Base-by-base conservation (phyloP, 1,140 invertebrate genomes). In the Papilio glaucus region DNA sequence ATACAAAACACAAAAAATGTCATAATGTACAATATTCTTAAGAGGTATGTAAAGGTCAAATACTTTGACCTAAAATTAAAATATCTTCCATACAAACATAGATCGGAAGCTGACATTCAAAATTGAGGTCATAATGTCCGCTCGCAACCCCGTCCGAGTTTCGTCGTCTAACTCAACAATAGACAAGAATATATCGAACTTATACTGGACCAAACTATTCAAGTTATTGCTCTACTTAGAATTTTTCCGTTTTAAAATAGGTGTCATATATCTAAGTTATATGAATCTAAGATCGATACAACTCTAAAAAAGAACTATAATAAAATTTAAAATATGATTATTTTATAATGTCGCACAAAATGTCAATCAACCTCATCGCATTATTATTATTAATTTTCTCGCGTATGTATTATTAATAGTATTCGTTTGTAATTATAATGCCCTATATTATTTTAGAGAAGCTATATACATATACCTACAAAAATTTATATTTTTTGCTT, bases 41-140 rank as follows among this genome's bases (percentile, higher is more conserved):
- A 26, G 24, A 26, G 4, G 12, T 57, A 53, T 9, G 1, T 26
- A 57, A 57, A 57, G 67, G 65, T 63, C 57, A 62, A 61, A 37
- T 57, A 24, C 53, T 45, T 26, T 69, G 21, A 61, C 37, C 13
- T 42, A 68, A 73, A 60, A 45, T 69, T 4, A 57, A 67, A 67
- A 57, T 68, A 15, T 41, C 37, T 57, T 45, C 15, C 12, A 21
- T 21, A 24, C 49, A 18, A 57, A 57, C 49, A 57, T 53, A 42
- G 21, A 41, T 68, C 63, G 63, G 18, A 49, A 49, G 42, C 41
- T 74, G 71, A 72, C 71, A 71, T 76, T 72, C 39, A 68, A 39
- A 72, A 77, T 71, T 53, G 49, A 77, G 75, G 72, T 78, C 75
- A 71, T 8, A 70, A 33, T 53, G 67, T 53, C 67, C 42, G 65